Evolutionary conservation across 2,797 vertebrate genomes (phyloP), one percentile per base, ranked within the genome.

Genomic region (Varecia variegata): DNA sequence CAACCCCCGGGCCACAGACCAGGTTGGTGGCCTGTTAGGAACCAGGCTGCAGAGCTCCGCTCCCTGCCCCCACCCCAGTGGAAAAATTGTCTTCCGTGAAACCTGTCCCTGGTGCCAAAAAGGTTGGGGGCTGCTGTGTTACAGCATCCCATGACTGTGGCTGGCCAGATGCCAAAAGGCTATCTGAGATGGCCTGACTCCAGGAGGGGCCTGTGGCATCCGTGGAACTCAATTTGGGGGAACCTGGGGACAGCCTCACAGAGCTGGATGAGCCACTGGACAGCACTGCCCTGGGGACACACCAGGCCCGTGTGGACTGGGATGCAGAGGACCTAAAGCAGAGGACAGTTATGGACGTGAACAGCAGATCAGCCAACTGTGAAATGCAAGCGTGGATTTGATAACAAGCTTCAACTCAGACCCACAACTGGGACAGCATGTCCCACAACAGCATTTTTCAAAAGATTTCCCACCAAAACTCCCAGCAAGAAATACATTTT

Each of bases 281-380:
- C 32, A 47, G 45, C 73, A n/a, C 10, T 7, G 17, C 45, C 43
- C 45, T 11, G 45, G 45, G 45, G 30, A 74, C 45, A 50, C 17
- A 50, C 30, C 68, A 1, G 0, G 45, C 18, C 14, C 23, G 7
- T 4, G 1, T 1, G 2, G 73, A 50, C 30, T 1, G 73, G 73
- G 45, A n/a, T 32, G 18, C 17, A 18, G 45, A 32, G 30, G 45
- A 21, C 45, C 73, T 74, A 71, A 71, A 25, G 38, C 23, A n/a
- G 21, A 50, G 30, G 30, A 17, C 30, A 27, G 30, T 20, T 74
- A 32, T 30, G 45, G n/a, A 74, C 5, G 1, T 21, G 45, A 50
- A 50, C 73, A 74, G 45, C 10, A 3, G 30, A 74, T 74, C 30
- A 7, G 45, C 45, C 45, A 18, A 45, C 18, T 45, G 17, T 17